phyloP scores from a whole-genome alignment of 2,888 invertebrate species.

The Suillia variegata region DNA sequence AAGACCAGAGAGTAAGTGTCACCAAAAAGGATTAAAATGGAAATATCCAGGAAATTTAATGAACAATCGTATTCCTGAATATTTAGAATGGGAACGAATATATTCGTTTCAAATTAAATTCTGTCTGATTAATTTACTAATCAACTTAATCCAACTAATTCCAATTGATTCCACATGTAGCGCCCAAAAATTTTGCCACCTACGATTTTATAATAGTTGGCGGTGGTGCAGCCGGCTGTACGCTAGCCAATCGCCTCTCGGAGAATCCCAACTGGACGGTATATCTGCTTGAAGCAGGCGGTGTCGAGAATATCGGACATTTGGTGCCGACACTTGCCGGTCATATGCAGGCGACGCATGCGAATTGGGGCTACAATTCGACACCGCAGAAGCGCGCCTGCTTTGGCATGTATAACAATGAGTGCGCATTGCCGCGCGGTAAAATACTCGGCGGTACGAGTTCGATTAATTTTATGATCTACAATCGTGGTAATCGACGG shows the following conservation, averaged over 20 bases:
- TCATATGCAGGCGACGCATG: conserved; percentile 60
- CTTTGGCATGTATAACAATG: conserved; percentile 59
- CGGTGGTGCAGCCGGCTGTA: conserved; percentile 79
- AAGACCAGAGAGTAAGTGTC: no score
- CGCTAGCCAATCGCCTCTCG: conserved; percentile 59
- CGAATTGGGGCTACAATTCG: conserved; percentile 75
- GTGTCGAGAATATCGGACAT: conserved; percentile 58
- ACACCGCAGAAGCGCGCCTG: conserved; percentile 70
- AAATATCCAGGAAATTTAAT: no score
- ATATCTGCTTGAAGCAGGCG: conserved; percentile 64
- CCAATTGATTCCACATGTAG: conserved; percentile 70
- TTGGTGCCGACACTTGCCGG: conserved; percentile 53
- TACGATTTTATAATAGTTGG: conserved; percentile 87
- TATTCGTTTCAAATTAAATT: conserved; percentile 16
- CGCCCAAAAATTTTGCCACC: conserved; percentile 66
- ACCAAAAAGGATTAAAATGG: no score
- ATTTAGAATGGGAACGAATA: no score
- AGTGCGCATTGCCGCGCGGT: conserved; percentile 64
- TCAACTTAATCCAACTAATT: no score
- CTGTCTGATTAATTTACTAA: no score
- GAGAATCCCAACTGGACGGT: conserved; percentile 62
- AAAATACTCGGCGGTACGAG: conserved; percentile 67
- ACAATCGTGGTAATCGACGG: conserved; percentile 73
- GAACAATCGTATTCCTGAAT: no score
- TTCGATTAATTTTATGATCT: conserved; percentile 72